Conservation (phyloP, 1,140 invertebrate genomes). For the Dinoponera quadriceps region DNA sequence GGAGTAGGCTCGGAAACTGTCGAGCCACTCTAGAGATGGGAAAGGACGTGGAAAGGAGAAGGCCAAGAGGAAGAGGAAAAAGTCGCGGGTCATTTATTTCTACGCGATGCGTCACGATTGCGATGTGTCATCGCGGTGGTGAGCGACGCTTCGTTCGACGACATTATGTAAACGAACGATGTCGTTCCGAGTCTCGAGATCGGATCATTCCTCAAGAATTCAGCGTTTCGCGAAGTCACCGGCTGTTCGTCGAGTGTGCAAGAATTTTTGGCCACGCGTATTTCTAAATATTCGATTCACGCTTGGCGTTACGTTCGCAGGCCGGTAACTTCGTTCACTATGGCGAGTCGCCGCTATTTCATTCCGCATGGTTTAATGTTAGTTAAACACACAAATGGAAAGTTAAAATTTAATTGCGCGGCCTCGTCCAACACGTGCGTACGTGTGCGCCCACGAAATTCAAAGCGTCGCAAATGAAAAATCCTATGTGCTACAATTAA, state of each 20-base stretch:
- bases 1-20: conserved; percentile 47
- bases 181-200: background rate
- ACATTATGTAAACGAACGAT: background rate
- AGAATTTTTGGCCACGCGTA: background rate
- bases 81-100: conserved; percentile 16
- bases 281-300: conserved; percentile 1
- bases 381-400: conserved; percentile 42
- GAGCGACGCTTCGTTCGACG: conserved; percentile 25
- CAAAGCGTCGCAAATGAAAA: conserved; percentile 36
- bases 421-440: conserved; percentile 4
- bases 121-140: conserved; percentile 40
- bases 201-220: background rate
- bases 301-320: background rate
- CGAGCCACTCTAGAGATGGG: conserved; percentile 38
- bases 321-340: background rate
- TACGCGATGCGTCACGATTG: conserved; percentile 33
- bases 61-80: conserved; percentile 39
- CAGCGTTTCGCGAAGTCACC: background rate
- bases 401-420: conserved; percentile 41
- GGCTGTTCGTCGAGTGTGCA: background rate
- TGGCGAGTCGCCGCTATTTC: background rate
- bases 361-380: background rate
- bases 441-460: background rate
- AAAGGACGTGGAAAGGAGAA: conserved; percentile 40
- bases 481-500: conserved; percentile 19